Evolutionary conservation across 53 echinoderm and acorn worm genomes (phyloP), one percentile per base, ranked within the genome.

Genomic region (Holothuria leucospilota): DNA sequence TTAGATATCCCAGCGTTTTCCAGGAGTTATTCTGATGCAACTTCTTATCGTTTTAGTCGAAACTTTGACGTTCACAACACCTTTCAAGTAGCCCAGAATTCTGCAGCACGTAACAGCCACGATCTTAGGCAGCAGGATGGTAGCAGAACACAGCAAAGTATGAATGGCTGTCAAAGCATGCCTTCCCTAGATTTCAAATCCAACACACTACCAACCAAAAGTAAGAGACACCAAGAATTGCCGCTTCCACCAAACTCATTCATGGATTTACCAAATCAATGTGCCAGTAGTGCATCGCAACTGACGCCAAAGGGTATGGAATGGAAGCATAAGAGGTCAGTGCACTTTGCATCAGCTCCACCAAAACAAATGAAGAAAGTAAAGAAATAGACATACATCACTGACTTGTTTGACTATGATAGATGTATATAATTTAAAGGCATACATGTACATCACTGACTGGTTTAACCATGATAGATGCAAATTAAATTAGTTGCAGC

Each of bases 11-110:
- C 78, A 10, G 28, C 28, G 2, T 78, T 78, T 56, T 58, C 78
- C 13, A 86, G 93, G 21, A 89, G 91, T 14, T 90, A 88, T 82
- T 96, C 96, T 13, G 96, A 96, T 65, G 93, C 96, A 6, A 85
- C 81, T 49, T 68, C 90, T 28, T 93, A 90, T 52, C 89, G 93
- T 34, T 88, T 58, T 67, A 93, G 93, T 65, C 68, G 77, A 27
- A 85, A 87, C 91, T 86, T 86, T 65, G 87, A 90, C 39, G 42
- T 34, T 49, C 63, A 82, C 29, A 63, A 82, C 40, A 82, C 40
- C 39, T 82, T 82, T 49, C 82, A 82, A 39, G 56, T 46, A 26
- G 41, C 23, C 1, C 14, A n/a, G 28, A 20, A 24, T 29, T 23
- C 42, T 26, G 58, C 51, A 2, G 26, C n/a, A 12, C 60, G 28